These are phyloP conservation scores for Agrypnia vestita DNA, from an alignment of 1,140 invertebrate genomes.

Conservation along the genomic window DNA sequence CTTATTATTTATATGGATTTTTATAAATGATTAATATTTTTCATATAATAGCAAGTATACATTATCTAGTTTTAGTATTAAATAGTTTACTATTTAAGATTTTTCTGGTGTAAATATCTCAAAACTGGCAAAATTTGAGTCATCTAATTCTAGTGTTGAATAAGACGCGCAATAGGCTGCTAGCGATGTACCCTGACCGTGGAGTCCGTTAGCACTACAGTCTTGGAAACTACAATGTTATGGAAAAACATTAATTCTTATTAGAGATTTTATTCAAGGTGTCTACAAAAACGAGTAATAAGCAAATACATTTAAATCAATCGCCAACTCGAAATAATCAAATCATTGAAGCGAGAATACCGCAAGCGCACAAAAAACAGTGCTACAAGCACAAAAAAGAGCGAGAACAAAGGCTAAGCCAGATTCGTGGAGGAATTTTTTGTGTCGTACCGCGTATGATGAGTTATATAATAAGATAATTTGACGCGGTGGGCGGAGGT, in stretches of 20 bases:
- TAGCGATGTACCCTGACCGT: too few relatives aligned
- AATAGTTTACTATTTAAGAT: too few relatives aligned
- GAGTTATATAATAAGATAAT: constrained; percentile 47
- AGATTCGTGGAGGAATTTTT: constrained; percentile 11
- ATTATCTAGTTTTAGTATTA: too few relatives aligned
- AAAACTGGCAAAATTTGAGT: too few relatives aligned
- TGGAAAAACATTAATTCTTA: neutral
- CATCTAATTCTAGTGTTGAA: too few relatives aligned
- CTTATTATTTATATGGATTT: too few relatives aligned
- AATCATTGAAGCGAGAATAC: constrained; percentile 33
- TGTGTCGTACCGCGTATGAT: constrained; percentile 9
- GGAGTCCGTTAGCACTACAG: too few relatives aligned
- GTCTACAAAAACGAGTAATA: constrained; percentile 2
- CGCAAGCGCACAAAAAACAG: neutral
- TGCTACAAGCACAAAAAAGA: constrained; percentile 29
- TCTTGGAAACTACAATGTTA: too few relatives aligned
- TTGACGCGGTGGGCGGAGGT: constrained; percentile 44
- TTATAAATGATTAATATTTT: too few relatives aligned
- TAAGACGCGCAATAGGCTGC: too few relatives aligned
- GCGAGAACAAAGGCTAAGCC: constrained; percentile 26
- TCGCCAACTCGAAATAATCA: constrained; percentile 40
- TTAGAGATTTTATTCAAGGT: neutral
- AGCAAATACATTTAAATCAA: constrained; percentile 28
- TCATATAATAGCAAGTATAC: too few relatives aligned
- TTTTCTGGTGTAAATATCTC: too few relatives aligned